A percentile compares a stretch with the other conserved stretches of the same genome.
phyloP scores from a whole-genome alignment of 1,140 invertebrate genomes.

The Drosophila nannoptera region DNA sequence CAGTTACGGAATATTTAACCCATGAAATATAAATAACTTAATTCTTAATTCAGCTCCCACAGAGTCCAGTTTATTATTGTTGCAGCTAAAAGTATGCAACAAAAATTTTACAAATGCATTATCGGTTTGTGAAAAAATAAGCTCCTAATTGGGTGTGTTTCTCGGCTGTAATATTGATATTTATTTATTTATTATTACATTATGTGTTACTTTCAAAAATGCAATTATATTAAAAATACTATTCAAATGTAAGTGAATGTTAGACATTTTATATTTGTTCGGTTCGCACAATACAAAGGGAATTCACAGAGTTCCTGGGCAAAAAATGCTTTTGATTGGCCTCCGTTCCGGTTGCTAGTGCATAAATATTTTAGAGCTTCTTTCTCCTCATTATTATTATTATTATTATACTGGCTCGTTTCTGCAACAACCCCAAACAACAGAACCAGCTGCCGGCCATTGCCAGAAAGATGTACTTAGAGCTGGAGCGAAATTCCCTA shows the following conservation, averaged over 20 bases:
- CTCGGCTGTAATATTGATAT: neutral
- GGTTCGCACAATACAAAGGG: neutral
- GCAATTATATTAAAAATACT: neutral
- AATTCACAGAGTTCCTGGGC: slow-evolving; percentile 14
- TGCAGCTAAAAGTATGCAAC: neutral
- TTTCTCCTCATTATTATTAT: neutral
- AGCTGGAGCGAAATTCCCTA: slow-evolving; percentile 36
- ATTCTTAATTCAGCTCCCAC: too few relatives aligned
- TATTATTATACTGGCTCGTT: too few relatives aligned
- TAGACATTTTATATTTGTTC: neutral
- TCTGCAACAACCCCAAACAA: slow-evolving; percentile 2
- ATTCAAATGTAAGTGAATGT: too few relatives aligned
- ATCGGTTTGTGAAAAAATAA: neutral
- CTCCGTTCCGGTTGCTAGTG: slow-evolving; percentile 6
- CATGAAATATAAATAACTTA: too few relatives aligned
- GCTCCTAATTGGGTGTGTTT: neutral
- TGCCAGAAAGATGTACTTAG: neutral
- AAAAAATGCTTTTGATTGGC: slow-evolving; percentile 35
- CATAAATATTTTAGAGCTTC: slow-evolving; percentile 50
- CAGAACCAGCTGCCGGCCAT: slow-evolving; percentile 13
- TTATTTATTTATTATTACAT: neutral
- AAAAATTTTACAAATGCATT: neutral
- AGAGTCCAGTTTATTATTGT: neutral
- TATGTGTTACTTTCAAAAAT: too few relatives aligned
- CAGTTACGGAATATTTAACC: too few relatives aligned